Evolutionary conservation across 2,113 vertebrate genomes (phyloP).

Genomic region (Willisornis vidua): DNA sequence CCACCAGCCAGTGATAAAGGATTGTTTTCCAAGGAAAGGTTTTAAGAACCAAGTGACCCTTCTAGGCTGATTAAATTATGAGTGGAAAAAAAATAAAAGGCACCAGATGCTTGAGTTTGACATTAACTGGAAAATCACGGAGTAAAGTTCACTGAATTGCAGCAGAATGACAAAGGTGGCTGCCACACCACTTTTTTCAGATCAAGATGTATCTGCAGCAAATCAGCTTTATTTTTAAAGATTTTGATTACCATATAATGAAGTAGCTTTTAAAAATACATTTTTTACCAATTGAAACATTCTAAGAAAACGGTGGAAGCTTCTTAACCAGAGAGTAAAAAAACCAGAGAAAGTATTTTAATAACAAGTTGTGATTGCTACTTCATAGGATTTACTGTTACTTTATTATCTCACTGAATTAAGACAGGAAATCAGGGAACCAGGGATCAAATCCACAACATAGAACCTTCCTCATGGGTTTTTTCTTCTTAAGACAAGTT

Average conservation of each 20-base stretch:
- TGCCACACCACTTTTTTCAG: not conserved
- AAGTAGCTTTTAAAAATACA: not conserved
- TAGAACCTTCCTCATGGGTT: not conserved
- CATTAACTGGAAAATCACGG: not conserved
- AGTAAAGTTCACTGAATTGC: not conserved
- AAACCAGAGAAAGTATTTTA: not conserved
- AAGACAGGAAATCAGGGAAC: not conserved
- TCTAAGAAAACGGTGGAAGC: not conserved
- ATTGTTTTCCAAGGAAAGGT: not conserved
- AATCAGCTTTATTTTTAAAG: not conserved
- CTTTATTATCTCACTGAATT: not conserved
- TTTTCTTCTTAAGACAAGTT: not conserved
- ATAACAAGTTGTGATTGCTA: not conserved
- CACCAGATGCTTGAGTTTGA: not conserved
- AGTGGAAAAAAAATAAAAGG: not conserved
- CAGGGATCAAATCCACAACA: not conserved
- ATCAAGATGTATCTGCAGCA: not conserved
- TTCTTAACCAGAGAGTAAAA: not conserved
- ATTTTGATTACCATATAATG: not conserved
- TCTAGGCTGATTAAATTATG: not conserved
- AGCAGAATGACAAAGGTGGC: not conserved
- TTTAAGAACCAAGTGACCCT: not conserved
- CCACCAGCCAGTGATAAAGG: not conserved
- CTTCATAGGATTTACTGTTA: not conserved
- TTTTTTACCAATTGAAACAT: not conserved